These are phyloP conservation scores for Onthophagus sagittarius DNA, from an alignment of 2,888 invertebrate genomes.

Conservation along the genomic window DNA sequence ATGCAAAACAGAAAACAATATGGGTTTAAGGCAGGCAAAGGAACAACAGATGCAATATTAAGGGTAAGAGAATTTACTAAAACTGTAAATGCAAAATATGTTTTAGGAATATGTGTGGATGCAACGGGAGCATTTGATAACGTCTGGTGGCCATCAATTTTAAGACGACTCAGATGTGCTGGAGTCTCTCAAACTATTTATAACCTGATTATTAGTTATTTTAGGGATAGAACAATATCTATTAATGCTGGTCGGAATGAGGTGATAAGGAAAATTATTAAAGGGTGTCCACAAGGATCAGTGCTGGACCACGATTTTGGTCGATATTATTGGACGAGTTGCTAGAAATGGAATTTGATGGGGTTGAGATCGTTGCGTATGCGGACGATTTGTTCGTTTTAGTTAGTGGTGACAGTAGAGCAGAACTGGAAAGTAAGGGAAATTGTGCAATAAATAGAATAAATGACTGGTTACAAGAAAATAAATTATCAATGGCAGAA, in stretches of 20 bases:
- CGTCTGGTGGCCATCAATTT: conserved; percentile 21
- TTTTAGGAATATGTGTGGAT: conserved; percentile 16
- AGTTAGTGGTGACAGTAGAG: background rate
- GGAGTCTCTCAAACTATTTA: background rate
- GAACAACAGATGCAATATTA: background rate
- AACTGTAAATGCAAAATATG: conserved; percentile 10
- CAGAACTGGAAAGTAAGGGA: background rate
- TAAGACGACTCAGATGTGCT: background rate
- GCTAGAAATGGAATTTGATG: background rate
- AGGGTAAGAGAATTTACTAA: background rate
- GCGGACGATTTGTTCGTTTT: conserved; percentile 16
- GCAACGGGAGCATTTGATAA: conserved; percentile 25
- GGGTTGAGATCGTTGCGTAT: background rate
- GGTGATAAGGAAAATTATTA: background rate
- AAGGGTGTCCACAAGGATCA: conserved; percentile 22
- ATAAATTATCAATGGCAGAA: background rate
- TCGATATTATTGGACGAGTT: conserved; percentile 11
- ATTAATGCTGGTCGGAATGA: background rate
- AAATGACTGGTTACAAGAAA: background rate
- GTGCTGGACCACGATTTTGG: conserved; percentile 15
- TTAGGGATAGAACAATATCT: conserved; percentile 1
- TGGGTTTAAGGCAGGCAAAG: background rate
- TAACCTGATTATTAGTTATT: conserved; percentile 6
- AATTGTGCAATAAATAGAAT: background rate
- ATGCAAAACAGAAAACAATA: background rate